Evolutionary conservation across 2,113 vertebrate species (phyloP), one percentile per base, ranked within the genome.

Genomic region (Dicentrarchus labrax): DNA sequence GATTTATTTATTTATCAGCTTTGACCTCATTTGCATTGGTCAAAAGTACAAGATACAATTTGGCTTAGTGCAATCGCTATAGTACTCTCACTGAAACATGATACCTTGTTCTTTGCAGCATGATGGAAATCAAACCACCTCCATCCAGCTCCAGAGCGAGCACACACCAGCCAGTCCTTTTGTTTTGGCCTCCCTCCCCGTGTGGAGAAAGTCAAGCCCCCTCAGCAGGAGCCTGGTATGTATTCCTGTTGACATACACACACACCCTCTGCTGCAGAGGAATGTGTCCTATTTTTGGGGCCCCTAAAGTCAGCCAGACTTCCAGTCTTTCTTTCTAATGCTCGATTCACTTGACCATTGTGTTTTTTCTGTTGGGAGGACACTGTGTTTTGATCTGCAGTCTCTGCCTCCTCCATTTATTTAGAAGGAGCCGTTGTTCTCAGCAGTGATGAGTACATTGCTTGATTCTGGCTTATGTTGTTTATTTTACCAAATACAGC

Each of bases 261-360:
- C 86, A 90, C 80, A 82, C 64, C 74, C 89, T 70, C 67, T 45
- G 78, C 84, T 78, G 74, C 81, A 82, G 71, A 89, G 88, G 91
- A 93, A 93, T 93, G 89, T 82, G 88, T 88, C 88, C 91, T 90
- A 86, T 90, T 90, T 89, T 88, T 68, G 83, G 30, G 87, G 89
- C 80, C 84, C 89, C 84, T 73, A 36, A 87, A 93, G 86, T 86
- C 84, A 81, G 66, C 70, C 78, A 76, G 74, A 84, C 73, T 81
- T 48, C 43, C 79, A 85, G 73, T 75, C 30, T 30, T 47, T 88
- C 84, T 83, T 76, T 83, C 56, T 75, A 64, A 68, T 74, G 76
- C 76, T 76, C 50, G 10, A 53, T 74, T 88, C 80, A 72, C 88
- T 88, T 88, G 91, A 83, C 89, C 88, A 87, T 80, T 87, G 82